phyloP scores from a whole-genome alignment of 35 echinoderm and acorn worm genomes.

The Lytechinus variegatus region DNA sequence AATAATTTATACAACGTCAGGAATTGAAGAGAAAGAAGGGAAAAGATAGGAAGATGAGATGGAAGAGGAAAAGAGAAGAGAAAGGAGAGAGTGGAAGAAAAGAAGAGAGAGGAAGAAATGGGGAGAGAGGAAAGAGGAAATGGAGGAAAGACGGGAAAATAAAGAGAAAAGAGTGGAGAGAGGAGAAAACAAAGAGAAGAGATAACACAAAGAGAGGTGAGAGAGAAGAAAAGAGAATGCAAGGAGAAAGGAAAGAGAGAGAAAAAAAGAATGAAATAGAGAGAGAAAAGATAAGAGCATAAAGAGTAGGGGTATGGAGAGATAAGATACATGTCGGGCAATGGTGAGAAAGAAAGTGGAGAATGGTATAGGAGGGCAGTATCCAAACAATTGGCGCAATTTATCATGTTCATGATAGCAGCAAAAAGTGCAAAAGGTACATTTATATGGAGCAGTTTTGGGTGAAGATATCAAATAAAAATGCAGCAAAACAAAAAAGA shows the following conservation, averaged over 20 bases:
- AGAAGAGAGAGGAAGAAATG: background rate
- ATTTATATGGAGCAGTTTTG: background rate
- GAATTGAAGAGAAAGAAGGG: too few relatives aligned
- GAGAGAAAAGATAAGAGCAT: background rate
- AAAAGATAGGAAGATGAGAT: background rate
- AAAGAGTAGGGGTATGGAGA: background rate
- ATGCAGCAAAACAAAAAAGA: background rate
- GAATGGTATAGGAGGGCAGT: background rate
- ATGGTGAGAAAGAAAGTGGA: background rate
- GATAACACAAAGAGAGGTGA: background rate
- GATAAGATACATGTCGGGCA: background rate
- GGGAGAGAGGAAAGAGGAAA: background rate
- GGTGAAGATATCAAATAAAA: background rate
- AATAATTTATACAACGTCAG: too few relatives aligned
- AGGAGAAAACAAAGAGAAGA: background rate
- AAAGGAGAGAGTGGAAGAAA: background rate
- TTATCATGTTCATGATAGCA: too few relatives aligned
- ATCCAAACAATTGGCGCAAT: background rate
- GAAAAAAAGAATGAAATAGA: background rate
- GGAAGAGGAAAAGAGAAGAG: background rate
- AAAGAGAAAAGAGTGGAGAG: constrained; percentile 9
- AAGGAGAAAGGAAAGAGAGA: background rate
- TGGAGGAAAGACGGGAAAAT: background rate
- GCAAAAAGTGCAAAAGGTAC: background rate
- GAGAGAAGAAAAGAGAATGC: background rate